phyloP scores from a whole-genome alignment of 2,888 invertebrate species.

The Cepaea hortensis region DNA sequence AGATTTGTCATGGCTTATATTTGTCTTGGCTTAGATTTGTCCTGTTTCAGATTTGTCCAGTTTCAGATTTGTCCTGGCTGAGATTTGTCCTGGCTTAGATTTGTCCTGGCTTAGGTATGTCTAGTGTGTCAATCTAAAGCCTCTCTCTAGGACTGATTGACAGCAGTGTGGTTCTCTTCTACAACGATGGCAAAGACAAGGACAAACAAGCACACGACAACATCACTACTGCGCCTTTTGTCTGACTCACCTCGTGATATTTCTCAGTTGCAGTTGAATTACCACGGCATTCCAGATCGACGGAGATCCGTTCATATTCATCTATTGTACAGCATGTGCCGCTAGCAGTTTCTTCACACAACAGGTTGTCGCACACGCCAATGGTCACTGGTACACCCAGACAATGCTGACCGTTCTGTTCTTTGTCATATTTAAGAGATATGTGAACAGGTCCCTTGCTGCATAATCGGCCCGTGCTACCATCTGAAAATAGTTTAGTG shows the following conservation, averaged over 20 bases:
- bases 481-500: not conserved
- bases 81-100: too few relatives aligned
- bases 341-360: slow-evolving; percentile 17
- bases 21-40: too few relatives aligned
- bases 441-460: not conserved
- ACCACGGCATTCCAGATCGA: not conserved
- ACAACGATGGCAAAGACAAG: too few relatives aligned
- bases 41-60: too few relatives aligned
- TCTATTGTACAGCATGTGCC: slow-evolving; percentile 17
- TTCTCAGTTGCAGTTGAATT: not conserved
- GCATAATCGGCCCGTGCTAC: not conserved
- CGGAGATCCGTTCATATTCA: slow-evolving; percentile 7
- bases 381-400: not conserved
- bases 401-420: not conserved
- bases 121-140: too few relatives aligned
- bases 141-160: too few relatives aligned
- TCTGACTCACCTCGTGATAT: not conserved
- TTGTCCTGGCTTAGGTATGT: too few relatives aligned
- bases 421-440: not conserved
- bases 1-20: too few relatives aligned
- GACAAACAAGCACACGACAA: too few relatives aligned
- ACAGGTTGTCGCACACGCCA: slow-evolving; percentile 18
- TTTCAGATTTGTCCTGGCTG: too few relatives aligned
- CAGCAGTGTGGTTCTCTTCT: too few relatives aligned
- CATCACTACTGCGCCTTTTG: too few relatives aligned